Percentiles rank a stretch among this genome's conserved stretches.
Conservation (phyloP, 53 echinoderm and acorn worm species). For the Stichopus horrens region DNA sequence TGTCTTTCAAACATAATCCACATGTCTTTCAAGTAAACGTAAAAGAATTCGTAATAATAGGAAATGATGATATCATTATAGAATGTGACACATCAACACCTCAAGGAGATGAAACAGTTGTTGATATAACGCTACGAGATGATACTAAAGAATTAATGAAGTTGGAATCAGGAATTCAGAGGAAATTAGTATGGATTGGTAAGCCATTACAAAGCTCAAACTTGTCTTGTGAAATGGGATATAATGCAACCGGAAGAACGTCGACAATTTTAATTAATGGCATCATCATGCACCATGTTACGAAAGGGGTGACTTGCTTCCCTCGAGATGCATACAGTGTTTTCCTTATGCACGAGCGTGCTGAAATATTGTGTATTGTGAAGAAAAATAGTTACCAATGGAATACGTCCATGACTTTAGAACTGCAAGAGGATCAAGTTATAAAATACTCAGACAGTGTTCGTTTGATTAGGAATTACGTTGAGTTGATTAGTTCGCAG, state of each 20-base stretch:
- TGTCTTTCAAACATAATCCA: too few relatives aligned
- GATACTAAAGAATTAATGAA: neutral
- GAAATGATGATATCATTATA: too few relatives aligned
- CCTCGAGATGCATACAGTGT: neutral
- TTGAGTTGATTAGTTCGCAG: neutral
- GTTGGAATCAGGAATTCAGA: neutral
- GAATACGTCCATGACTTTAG: neutral
- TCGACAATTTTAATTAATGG: neutral
- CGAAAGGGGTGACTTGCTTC: neutral
- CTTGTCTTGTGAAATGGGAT: neutral
- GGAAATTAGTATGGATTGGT: neutral
- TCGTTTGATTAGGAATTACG: neutral
- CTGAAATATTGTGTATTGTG: neutral
- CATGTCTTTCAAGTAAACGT: too few relatives aligned
- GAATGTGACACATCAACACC: too few relatives aligned
- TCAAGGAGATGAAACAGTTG: too few relatives aligned
- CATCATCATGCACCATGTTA: neutral
- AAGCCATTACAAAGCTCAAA: neutral
- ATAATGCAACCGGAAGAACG: neutral
- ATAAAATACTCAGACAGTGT: neutral
- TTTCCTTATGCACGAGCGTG: neutral
- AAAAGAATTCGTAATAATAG: too few relatives aligned
- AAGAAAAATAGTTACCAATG: neutral
- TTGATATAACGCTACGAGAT: neutral
- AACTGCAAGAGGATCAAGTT: neutral